Conservation (phyloP, 2,888 invertebrate genomes). For the Dexiosoma caninum region DNA sequence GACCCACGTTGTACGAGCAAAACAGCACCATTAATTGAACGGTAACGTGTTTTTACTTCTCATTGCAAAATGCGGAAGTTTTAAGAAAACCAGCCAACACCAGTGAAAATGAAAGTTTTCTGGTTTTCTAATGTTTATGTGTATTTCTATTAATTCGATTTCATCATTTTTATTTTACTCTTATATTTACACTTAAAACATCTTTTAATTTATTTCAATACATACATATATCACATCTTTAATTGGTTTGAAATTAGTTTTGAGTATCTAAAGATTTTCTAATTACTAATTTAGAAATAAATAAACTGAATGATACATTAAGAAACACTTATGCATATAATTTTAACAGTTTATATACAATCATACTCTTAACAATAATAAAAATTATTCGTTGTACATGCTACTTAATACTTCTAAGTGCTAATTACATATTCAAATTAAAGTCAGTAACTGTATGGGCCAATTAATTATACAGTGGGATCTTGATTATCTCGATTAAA, state of each 20-base stretch:
- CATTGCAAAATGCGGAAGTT: constrained; percentile 56
- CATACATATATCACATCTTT: constrained; percentile 36
- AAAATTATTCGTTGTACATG: no score
- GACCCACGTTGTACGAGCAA: constrained; percentile 7
- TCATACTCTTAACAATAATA: no score
- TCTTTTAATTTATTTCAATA: not conserved
- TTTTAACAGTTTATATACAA: no score
- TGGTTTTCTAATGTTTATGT: constrained; percentile 19
- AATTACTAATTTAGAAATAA: constrained; percentile 11
- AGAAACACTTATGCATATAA: no score
- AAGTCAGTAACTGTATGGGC: no score
- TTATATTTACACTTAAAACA: not conserved
- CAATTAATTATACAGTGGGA: no score
- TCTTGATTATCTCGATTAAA: no score
- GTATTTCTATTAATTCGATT: not conserved
- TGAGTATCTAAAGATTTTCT: not conserved
- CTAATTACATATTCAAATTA: not conserved
- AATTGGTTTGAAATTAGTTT: constrained; percentile 9
- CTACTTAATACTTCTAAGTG: not conserved
- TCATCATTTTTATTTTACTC: not conserved
- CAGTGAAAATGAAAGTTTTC: constrained; percentile 32
- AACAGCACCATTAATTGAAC: not conserved
- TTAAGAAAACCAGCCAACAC: constrained; percentile 4
- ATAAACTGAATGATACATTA: not conserved
- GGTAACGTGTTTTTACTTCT: constrained; percentile 30